Percentiles rank a stretch among this genome's conserved stretches.
Conservation (phyloP, 37 sponge, comb jelly and placozoan genomes). For the Chondrilla cf. caribensis region DNA sequence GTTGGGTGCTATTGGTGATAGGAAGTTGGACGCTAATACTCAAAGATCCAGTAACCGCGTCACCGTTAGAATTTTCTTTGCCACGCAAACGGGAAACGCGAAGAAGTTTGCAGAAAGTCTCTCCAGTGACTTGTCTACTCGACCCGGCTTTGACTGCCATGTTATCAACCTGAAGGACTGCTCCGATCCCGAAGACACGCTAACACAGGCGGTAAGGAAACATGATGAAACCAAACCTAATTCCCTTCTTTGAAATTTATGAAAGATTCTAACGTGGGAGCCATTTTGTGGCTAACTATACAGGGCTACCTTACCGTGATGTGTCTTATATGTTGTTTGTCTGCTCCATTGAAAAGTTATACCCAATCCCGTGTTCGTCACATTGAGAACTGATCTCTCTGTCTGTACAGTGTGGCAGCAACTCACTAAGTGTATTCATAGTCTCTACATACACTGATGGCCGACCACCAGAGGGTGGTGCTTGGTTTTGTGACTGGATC, state of each 20-base stretch:
- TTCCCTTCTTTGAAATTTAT: too few species aligned
- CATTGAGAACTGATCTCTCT: background rate
- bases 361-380: too few species aligned
- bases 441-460: constrained; percentile 93
- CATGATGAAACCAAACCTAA: background rate
- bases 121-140: background rate
- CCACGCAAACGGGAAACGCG: constrained; percentile 79
- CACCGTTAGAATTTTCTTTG: constrained; percentile 61
- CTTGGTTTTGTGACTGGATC: constrained; percentile 88
- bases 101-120: constrained; percentile 55
- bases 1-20: background rate
- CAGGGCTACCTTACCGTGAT: background rate
- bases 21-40: background rate
- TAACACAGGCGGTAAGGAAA: constrained; percentile 56
- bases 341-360: too few species aligned
- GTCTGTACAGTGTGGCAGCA: constrained; percentile 12
- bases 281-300: background rate
- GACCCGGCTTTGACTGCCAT: constrained; percentile 2
- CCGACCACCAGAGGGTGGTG: constrained; percentile 61
- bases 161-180: constrained; percentile 30
- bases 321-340: too few species aligned
- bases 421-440: constrained; percentile 64
- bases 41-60: background rate
- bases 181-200: constrained; percentile 65
- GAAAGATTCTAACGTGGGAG: too few species aligned